These are phyloP conservation scores for Lithophane leautieri DNA, from an alignment of 2,888 invertebrate genomes.

Conservation along the genomic window DNA sequence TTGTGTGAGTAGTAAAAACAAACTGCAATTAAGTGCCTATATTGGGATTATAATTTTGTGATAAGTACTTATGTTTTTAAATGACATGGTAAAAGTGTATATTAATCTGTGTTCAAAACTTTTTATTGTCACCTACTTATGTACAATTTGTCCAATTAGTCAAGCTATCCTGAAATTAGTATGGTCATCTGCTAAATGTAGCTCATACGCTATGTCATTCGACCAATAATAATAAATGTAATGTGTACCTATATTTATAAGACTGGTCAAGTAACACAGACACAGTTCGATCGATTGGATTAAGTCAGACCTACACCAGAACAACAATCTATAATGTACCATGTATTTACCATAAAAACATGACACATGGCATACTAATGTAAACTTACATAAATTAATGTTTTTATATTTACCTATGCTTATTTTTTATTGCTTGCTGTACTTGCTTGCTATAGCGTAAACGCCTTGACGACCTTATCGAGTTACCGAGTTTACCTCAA, in stretches of 20 bases:
- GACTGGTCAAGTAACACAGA: too few species aligned
- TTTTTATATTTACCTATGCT: not conserved
- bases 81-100: not conserved
- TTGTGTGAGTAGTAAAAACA: too few species aligned
- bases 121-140: not conserved
- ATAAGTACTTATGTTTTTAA: not conserved
- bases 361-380: constrained; percentile 37
- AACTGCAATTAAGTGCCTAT: too few species aligned
- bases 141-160: not conserved
- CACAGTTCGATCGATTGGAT: too few species aligned
- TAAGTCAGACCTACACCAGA: constrained; percentile 1
- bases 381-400: not conserved
- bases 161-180: not conserved
- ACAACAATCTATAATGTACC: not conserved
- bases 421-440: too few species aligned
- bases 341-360: constrained; percentile 25
- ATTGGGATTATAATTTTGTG: not conserved
- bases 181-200: too few species aligned
- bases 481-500: constrained; percentile 16
- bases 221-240: not conserved
- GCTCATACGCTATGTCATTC: too few species aligned
- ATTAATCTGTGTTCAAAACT: too few species aligned
- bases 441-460: not conserved
- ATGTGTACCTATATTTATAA: too few species aligned
- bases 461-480: not conserved